Percentiles rank a stretch among this genome's conserved stretches.
Evolutionary conservation across 2,797 vertebrate species (phyloP).

Genomic region (Neosilurus mollespiculum): DNA sequence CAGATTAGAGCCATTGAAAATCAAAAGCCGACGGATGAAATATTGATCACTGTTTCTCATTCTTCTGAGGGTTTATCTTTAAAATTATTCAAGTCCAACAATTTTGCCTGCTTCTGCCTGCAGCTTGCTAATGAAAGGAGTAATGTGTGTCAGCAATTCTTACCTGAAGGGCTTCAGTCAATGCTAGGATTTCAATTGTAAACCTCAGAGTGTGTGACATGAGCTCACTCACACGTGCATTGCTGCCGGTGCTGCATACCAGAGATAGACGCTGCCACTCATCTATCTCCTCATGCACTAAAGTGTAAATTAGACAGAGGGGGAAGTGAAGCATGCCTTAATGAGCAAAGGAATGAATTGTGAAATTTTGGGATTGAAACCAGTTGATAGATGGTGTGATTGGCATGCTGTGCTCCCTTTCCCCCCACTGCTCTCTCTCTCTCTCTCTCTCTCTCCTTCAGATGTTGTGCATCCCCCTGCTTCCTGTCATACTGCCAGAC

Average conservation of each 20-base stretch:
- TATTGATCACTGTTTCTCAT: constrained; percentile 43
- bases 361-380: constrained; percentile 39
- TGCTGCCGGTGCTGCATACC: constrained; percentile 8
- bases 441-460: constrained; percentile 10
- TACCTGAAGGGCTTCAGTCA: constrained; percentile 3
- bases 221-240: constrained; percentile 13
- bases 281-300: constrained; percentile 31
- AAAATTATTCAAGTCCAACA: constrained; percentile 50
- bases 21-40: constrained; percentile 36
- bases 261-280: constrained; percentile 21
- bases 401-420: constrained; percentile 20
- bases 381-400: constrained; percentile 27
- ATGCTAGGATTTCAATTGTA: constrained; percentile 18
- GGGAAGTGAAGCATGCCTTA: constrained; percentile 26
- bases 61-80: constrained; percentile 44
- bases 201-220: constrained; percentile 3
- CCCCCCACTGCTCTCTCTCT: constrained; percentile 1
- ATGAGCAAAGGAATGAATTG: constrained; percentile 41
- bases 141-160: constrained; percentile 8
- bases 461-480: constrained; percentile 32
- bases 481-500: constrained; percentile 45
- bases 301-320: constrained; percentile 49
- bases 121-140: constrained; percentile 43
- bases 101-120: constrained; percentile 23
- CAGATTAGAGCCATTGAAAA: constrained; percentile 44